Evolutionary conservation across 2,888 invertebrate species (phyloP).

Genomic region (Hofmannophila pseudospretella): DNA sequence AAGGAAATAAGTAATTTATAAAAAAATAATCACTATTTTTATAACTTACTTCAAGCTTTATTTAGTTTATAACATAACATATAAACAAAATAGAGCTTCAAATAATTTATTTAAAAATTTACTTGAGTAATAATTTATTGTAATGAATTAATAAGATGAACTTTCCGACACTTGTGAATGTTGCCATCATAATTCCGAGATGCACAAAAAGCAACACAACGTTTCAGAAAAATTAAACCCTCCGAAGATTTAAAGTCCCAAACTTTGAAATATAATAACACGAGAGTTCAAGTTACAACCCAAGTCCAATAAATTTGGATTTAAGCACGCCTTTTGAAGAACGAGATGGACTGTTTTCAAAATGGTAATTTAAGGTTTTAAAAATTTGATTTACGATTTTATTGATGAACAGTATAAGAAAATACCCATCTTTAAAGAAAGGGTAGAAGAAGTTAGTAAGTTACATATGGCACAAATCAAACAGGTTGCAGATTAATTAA

Average conservation of each 20-base stretch:
- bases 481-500: too few relatives aligned
- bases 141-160: not conserved
- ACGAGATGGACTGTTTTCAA: conserved; percentile 16
- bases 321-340: conserved; percentile 32
- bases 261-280: conserved; percentile 72
- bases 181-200: conserved; percentile 20
- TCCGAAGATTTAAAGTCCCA: conserved; percentile 56
- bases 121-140: too few relatives aligned
- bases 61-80: too few relatives aligned
- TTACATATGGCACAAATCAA: too few relatives aligned
- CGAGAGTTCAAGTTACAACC: conserved; percentile 55
- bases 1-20: too few relatives aligned
- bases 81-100: too few relatives aligned
- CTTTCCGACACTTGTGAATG: not conserved
- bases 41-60: too few relatives aligned
- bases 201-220: conserved; percentile 38
- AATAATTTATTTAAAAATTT: too few relatives aligned
- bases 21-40: too few relatives aligned
- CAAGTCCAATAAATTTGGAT: conserved; percentile 58
- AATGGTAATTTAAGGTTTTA: conserved; percentile 43
- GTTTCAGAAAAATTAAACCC: conserved; percentile 69
- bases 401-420: conserved; percentile 1
- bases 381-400: conserved; percentile 7
- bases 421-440: not conserved
- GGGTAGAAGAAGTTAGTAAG: too few relatives aligned